These are phyloP conservation scores for Xyliphius kryptos DNA, from an alignment of 2,113 vertebrate species.

Conservation along the genomic window DNA sequence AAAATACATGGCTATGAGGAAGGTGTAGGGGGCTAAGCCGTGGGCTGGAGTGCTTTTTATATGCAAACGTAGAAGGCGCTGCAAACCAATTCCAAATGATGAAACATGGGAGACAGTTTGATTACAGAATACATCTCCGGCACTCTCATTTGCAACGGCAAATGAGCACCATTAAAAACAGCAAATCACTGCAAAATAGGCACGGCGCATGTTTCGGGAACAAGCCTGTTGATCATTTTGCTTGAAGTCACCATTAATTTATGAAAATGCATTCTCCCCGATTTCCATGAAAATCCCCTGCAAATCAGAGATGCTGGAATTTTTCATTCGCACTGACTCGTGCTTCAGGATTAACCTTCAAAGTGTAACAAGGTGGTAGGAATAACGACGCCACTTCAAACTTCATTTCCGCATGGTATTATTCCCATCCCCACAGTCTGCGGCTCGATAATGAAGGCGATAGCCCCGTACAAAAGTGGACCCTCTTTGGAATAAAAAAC, in stretches of 20 bases:
- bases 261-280: conserved; percentile 45
- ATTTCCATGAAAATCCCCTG: conserved; percentile 49
- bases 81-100: conserved; percentile 35
- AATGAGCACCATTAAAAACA: conserved; percentile 37
- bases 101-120: conserved; percentile 38
- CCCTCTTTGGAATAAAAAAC: conserved; percentile 31
- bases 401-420: conserved; percentile 46
- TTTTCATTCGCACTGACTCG: conserved; percentile 43
- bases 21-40: conserved; percentile 2
- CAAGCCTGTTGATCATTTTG: conserved; percentile 32
- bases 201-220: conserved; percentile 26
- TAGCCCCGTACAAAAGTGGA: conserved; percentile 36
- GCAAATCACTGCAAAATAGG: conserved; percentile 18
- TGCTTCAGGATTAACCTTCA: conserved; percentile 52
- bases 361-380: conserved; percentile 41
- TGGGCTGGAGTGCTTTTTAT: conserved; percentile 31
- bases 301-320: conserved; percentile 32
- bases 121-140: conserved; percentile 33
- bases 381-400: conserved; percentile 46
- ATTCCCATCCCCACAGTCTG: conserved; percentile 40
- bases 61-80: conserved; percentile 19
- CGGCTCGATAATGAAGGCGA: conserved; percentile 42
- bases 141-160: conserved; percentile 24
- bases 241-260: conserved; percentile 44
- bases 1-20: conserved; percentile 26